Base-by-base conservation (phyloP, 2,888 invertebrate genomes). In the Germaria angustata region DNA sequence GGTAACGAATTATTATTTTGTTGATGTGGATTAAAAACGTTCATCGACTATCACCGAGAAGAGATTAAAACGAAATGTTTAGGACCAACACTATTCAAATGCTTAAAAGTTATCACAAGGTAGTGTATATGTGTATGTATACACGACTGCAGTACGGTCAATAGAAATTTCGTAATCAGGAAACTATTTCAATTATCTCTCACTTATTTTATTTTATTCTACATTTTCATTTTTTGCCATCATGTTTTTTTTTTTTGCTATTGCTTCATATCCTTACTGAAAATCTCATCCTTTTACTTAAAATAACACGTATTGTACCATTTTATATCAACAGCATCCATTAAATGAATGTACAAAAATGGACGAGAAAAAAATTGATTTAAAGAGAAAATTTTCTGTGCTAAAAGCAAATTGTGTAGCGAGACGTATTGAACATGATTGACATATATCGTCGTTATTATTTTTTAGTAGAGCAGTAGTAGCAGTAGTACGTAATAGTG, bases 121-220 rank as follows among this genome's bases (percentile, higher is more conserved):
- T n/a, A 34, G 34, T 2, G 0, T 36, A 2, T 13, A 36, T 2
- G 4, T 36, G 36, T 1, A 13, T 36, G 6, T 4, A 41, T 22
- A 22, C 22, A 44, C 15, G 17, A 11, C 1, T n/a, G 0, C n/a
- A 8, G 71, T 15, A 57, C 63, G 71, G 65, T 79, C 79, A 79
- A 51, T 66, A 41, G 65, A 41, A 65, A 57, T 51, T 59, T 34
- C 51, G 51, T 41, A 59, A 44, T 57, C 49, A 59, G 66, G 59
- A 79, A 79, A 51, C 79, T 59, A 51, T 65, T 79, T 79, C 57
- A 79, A 72, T 78, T 71, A 78, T 79, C 65, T 79, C 59, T 51
- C 39, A 72, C 22, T 55, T 61, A 69, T 69, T 69, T 77, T 28
- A 44, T 75, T 61, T 28, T 20, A 34, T 53, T 22, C 11, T 11